Percentiles rank a stretch among this genome's conserved stretches.
Evolutionary conservation across 2,113 vertebrate species (phyloP).

Genomic region (Rynchops niger): DNA sequence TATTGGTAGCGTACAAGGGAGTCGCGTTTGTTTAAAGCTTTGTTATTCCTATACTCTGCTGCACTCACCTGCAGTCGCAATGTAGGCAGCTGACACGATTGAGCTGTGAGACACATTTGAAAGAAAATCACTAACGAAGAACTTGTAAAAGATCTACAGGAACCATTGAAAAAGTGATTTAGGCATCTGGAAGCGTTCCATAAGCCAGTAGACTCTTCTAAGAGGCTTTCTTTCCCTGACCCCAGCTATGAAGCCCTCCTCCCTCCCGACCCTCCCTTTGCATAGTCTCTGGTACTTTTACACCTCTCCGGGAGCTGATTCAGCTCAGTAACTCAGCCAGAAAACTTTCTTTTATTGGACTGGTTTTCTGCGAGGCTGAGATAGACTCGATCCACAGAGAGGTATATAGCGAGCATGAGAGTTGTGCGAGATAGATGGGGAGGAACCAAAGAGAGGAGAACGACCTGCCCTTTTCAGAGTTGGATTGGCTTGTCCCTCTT

Average conservation of each 20-base stretch:
- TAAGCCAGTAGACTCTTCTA: background rate
- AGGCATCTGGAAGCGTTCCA: background rate
- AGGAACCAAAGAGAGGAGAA: background rate
- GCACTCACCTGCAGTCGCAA: background rate
- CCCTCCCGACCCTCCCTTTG: background rate
- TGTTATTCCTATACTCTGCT: rapidly evolving
- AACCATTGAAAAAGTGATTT: background rate
- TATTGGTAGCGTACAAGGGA: rapidly evolving
- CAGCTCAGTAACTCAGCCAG: background rate
- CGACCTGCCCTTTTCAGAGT: background rate
- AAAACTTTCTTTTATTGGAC: background rate
- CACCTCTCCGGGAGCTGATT: background rate
- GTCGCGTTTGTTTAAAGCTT: background rate
- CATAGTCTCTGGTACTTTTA: background rate
- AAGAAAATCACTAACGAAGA: background rate
- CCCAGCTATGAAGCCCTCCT: background rate
- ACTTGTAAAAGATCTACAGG: background rate
- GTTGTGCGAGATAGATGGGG: background rate
- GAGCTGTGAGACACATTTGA: background rate
- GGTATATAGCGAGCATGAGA: background rate
- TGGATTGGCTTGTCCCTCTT: background rate
- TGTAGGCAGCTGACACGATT: rapidly evolving
- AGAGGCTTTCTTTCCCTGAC: background rate
- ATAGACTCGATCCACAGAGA: background rate
- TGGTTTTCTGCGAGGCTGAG: background rate